Evolutionary conservation across 2,113 vertebrate genomes (phyloP).

Genomic region (Rynchops niger): DNA sequence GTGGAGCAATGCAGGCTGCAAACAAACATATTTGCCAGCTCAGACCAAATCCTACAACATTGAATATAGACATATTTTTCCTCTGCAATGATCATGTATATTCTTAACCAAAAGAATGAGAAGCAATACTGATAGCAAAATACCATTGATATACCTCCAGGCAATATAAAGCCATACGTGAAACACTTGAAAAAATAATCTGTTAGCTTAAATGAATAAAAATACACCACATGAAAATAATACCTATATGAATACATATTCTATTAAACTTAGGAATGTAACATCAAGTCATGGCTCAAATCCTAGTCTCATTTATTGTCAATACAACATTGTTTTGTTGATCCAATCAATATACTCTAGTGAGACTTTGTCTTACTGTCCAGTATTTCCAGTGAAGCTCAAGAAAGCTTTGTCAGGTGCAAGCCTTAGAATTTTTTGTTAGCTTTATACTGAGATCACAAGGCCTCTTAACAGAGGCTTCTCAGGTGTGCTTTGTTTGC

Average conservation of each 20-base stretch:
- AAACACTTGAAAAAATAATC: not conserved
- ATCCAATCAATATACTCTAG: not conserved
- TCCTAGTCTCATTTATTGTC: not conserved
- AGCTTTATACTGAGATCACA: not conserved
- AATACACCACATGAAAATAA: not conserved
- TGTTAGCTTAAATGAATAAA: not conserved
- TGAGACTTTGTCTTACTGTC: not conserved
- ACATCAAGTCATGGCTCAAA: not conserved
- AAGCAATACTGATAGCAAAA: not conserved
- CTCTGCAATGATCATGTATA: accelerated
- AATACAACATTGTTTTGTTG: not conserved
- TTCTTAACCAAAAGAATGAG: not conserved
- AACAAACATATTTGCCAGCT: not conserved
- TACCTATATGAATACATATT: not conserved
- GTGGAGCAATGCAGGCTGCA: not conserved
- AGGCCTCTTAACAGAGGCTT: not conserved
- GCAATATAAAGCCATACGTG: not conserved
- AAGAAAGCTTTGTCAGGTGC: not conserved
- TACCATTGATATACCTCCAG: not conserved
- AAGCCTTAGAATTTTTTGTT: not conserved
- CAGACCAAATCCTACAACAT: accelerated
- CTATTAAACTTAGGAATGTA: not conserved
- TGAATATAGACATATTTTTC: not conserved
- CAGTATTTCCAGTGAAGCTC: not conserved
- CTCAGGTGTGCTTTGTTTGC: not conserved